Evolutionary conservation across 1,140 invertebrate species (phyloP), one percentile per base, ranked within the genome.

Genomic region (Ylistrum balloti): DNA sequence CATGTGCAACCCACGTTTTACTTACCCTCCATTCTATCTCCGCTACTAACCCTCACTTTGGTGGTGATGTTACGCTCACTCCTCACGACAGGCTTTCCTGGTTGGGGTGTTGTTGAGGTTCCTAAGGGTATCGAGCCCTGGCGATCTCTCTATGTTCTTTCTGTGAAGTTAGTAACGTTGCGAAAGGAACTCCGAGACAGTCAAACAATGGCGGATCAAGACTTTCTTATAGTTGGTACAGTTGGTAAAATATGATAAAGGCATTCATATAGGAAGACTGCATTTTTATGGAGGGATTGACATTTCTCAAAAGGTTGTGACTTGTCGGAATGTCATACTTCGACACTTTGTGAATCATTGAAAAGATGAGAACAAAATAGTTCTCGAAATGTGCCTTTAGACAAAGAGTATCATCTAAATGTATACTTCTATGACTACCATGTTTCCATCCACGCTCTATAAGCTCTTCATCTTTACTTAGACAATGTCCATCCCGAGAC

Each of bases 81-180:
- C 22, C 45, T 33, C 41, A 91, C 85, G 86, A 89, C 86, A 38
- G 88, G 35, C 74, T 74, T 74, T 5, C 74, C 48, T 92, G 87
- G 91, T 90, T 88, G 74, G 48, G 35, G 45, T 92, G 85, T 56
- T 91, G 20, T 90, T 92, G 35, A 92, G 88, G 88, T 88, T 33
- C 41, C 88, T 91, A 87, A 88, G 88, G 91, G 87, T 91, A 86
- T 91, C 88, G 32, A 28, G 13, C 56, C 56, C 0, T 74, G 56
- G 22, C 56, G 56, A 74, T 74, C 56, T 74, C 22, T 74, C 56
- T 74, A 20, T 48, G 11, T 48, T 48, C 45, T 48, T 17, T 74
- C 5, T 74, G 56, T 74, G 56, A 74, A 74, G 17, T n/a, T n/a
- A 5, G 22, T n/a, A 20, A 48, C 22, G 3, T 48, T 20, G 45